Percentiles rank a stretch among this genome's conserved stretches.
phyloP scores from a whole-genome alignment of 2,888 invertebrate species.

The Rapana venosa region DNA sequence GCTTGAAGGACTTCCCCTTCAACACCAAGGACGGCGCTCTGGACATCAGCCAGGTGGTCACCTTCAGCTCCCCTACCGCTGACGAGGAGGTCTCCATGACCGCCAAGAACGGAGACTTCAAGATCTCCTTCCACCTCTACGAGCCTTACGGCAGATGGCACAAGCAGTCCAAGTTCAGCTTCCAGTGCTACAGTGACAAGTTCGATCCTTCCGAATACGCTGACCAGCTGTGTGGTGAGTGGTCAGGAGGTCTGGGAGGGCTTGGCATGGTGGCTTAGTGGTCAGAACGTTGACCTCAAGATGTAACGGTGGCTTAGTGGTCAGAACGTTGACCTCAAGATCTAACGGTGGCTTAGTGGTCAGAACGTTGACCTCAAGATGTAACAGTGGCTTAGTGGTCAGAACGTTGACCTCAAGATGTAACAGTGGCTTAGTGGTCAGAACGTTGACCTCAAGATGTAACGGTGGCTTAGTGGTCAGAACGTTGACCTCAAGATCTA shows the following conservation, averaged over 20 bases:
- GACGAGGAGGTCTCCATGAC: neutral
- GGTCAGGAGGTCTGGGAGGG: neutral
- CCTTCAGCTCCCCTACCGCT: neutral
- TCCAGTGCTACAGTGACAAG: slow-evolving; percentile 9
- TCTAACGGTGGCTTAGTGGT: too few relatives aligned
- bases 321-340: too few relatives aligned
- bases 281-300: too few relatives aligned
- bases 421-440: too few relatives aligned
- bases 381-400: neutral
- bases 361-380: too few relatives aligned
- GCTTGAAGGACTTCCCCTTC: neutral
- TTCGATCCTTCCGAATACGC: neutral
- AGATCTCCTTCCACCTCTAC: slow-evolving; percentile 16
- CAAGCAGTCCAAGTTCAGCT: neutral
- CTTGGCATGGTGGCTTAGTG: too few relatives aligned
- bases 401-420: too few relatives aligned
- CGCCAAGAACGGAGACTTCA: slow-evolving; percentile 10
- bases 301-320: neutral
- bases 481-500: too few relatives aligned
- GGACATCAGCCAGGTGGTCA: neutral
- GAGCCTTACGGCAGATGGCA: slow-evolving; percentile 12
- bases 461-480: neutral
- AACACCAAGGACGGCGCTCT: slow-evolving; percentile 11
- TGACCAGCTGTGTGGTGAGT: slow-evolving; percentile 2
- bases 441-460: too few relatives aligned